A percentile compares a stretch with the other conserved stretches of the same genome.
phyloP scores from a whole-genome alignment of 2,113 vertebrate genomes.

The Callopanchax toddi region DNA sequence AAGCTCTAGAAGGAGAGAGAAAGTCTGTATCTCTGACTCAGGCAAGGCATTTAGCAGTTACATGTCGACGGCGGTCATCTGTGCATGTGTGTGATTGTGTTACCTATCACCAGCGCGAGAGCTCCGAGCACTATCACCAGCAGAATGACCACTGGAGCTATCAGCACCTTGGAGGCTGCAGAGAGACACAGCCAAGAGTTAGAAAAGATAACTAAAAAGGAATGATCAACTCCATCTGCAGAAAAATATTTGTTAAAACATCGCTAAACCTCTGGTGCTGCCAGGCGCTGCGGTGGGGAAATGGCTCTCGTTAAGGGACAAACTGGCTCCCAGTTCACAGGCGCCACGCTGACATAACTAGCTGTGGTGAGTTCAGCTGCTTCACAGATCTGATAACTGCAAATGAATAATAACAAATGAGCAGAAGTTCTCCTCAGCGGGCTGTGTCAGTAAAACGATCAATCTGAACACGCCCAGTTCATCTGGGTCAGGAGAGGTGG shows the following conservation, averaged over 20 bases:
- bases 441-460: neutral
- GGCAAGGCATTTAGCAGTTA: constrained; percentile 13
- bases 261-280: constrained; percentile 7
- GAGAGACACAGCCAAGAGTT: constrained; percentile 40
- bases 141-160: constrained; percentile 90
- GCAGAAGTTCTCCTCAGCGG: neutral
- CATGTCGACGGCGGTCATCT: neutral
- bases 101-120: constrained; percentile 93
- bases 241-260: constrained; percentile 12
- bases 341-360: constrained; percentile 35
- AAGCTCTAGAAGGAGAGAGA: neutral
- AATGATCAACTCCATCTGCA: constrained; percentile 5
- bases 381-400: constrained; percentile 5
- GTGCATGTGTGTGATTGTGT: constrained; percentile 46
- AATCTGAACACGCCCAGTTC: neutral
- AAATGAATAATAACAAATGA: constrained; percentile 19
- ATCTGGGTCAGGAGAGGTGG: neutral
- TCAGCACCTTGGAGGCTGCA: constrained; percentile 92
- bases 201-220: neutral
- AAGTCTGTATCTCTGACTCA: constrained; percentile 4
- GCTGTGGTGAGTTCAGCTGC: constrained; percentile 19
- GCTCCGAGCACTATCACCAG: constrained; percentile 93
- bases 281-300: constrained; percentile 21
- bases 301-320: constrained; percentile 35
- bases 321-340: constrained; percentile 29